These are phyloP conservation scores for Drosophila nr. perissopoda DNA, from an alignment of 2,888 invertebrate genomes.

Conservation along the genomic window DNA sequence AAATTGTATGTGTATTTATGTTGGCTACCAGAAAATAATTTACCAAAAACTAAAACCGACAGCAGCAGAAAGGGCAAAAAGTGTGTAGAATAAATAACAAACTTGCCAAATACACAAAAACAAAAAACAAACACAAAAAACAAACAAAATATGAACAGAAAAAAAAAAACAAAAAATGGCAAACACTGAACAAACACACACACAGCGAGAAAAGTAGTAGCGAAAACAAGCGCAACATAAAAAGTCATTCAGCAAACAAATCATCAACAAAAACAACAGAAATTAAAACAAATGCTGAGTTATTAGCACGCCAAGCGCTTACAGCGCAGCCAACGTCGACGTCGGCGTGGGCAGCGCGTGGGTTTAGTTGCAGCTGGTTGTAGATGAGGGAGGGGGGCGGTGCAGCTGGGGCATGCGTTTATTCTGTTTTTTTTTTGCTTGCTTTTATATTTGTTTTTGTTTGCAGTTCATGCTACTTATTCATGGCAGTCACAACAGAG, in stretches of 20 bases:
- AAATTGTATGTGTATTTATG: slow-evolving; percentile 74
- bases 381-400: slow-evolving; percentile 14
- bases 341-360: slow-evolving; percentile 33
- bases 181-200: slow-evolving; percentile 30
- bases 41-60: slow-evolving; percentile 70
- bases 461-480: slow-evolving; percentile 61
- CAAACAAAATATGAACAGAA: slow-evolving; percentile 30
- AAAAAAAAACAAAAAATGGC: slow-evolving; percentile 21
- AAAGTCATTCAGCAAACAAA: slow-evolving; percentile 40
- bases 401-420: slow-evolving; percentile 22
- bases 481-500: slow-evolving; percentile 55
- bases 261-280: slow-evolving; percentile 30
- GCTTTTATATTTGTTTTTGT: slow-evolving; percentile 39
- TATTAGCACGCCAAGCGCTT: slow-evolving; percentile 66
- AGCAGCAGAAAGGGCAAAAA: slow-evolving; percentile 46
- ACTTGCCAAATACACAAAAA: slow-evolving; percentile 37
- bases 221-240: slow-evolving; percentile 34
- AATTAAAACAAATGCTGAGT: slow-evolving; percentile 71
- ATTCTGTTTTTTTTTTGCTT: neutral
- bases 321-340: slow-evolving; percentile 30
- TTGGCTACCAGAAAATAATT: slow-evolving; percentile 75
- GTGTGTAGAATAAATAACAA: slow-evolving; percentile 50
- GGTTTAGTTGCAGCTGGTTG: slow-evolving; percentile 6
- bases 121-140: slow-evolving; percentile 4
- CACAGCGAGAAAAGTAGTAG: slow-evolving; percentile 23